phyloP scores from a whole-genome alignment of 2,888 invertebrate species.

The Vesta saturnalis region DNA sequence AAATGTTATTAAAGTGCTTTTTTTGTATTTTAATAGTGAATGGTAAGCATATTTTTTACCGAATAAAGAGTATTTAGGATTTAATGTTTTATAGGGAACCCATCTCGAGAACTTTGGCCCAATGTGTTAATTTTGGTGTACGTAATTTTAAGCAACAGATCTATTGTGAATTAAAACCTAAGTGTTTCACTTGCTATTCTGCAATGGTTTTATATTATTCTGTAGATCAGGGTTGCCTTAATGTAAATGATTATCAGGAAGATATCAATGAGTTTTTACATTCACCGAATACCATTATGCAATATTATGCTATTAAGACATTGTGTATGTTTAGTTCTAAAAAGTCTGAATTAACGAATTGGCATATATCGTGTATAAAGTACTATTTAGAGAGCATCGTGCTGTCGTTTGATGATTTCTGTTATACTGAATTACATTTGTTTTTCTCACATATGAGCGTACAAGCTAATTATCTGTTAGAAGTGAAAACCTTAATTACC shows the following conservation, averaged over 20 bases:
- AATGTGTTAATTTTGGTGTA: background rate
- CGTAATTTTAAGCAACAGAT: background rate
- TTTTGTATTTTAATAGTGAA: background rate
- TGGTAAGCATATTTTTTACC: background rate
- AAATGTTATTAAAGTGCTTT: background rate
- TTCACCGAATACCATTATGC: background rate
- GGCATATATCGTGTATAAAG: background rate
- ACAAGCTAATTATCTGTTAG: background rate
- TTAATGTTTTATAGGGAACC: background rate
- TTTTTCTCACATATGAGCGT: slow-evolving; percentile 17
- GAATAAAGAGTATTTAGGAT: background rate
- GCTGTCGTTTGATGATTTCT: background rate
- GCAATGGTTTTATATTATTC: background rate
- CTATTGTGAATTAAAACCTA: background rate
- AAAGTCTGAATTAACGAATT: background rate
- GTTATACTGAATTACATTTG: background rate
- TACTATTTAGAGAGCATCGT: background rate
- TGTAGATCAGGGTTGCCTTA: background rate
- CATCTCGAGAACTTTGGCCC: background rate
- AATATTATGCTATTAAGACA: background rate
- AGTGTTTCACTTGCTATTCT: background rate
- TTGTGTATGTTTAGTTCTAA: background rate
- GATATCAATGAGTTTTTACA: background rate
- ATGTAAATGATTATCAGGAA: background rate
- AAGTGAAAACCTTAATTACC: background rate